Conservation (phyloP, 2,797 vertebrate species). For the Poeciliopsis gracilis region DNA sequence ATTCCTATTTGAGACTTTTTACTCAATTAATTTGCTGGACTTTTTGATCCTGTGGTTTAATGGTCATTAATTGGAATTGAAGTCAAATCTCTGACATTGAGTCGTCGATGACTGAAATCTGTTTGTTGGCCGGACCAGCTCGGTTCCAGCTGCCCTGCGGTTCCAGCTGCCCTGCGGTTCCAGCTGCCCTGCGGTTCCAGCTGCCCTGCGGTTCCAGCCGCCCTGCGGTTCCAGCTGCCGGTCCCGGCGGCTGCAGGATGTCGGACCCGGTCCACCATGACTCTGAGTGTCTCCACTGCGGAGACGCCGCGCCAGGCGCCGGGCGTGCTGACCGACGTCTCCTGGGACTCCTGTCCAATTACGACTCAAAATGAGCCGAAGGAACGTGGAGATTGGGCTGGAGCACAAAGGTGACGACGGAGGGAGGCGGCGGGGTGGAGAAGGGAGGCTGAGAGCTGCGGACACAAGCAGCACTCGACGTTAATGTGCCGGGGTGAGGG, state of each 20-base stretch:
- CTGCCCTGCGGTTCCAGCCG: too few species aligned
- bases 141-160: too few species aligned
- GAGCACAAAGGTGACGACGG: conserved; percentile 60
- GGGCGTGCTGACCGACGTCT: conserved; percentile 70
- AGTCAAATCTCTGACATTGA: too few species aligned
- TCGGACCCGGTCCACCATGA: conserved; percentile 62
- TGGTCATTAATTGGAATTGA: too few species aligned
- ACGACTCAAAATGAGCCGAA: conserved; percentile 78
- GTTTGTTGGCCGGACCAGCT: too few species aligned
- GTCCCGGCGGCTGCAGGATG: conserved; percentile 23
- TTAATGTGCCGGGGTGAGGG: conserved; percentile 72
- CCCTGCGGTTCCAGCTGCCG: too few species aligned
- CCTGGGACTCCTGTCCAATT: conserved; percentile 75
- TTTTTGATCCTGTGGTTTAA: too few species aligned
- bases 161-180: too few species aligned
- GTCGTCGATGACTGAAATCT: too few species aligned
- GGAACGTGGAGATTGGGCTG: conserved; percentile 68
- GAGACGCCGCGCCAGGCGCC: conserved; percentile 57
- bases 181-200: too few species aligned
- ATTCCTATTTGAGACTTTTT: too few species aligned
- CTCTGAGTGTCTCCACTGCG: conserved; percentile 52
- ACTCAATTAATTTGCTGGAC: too few species aligned
- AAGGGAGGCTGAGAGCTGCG: conserved; percentile 42
- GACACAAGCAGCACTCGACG: conserved; percentile 73
- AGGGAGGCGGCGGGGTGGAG: conserved; percentile 34